Conservation (phyloP, 2,888 invertebrate species). For the Elysia crispata region DNA sequence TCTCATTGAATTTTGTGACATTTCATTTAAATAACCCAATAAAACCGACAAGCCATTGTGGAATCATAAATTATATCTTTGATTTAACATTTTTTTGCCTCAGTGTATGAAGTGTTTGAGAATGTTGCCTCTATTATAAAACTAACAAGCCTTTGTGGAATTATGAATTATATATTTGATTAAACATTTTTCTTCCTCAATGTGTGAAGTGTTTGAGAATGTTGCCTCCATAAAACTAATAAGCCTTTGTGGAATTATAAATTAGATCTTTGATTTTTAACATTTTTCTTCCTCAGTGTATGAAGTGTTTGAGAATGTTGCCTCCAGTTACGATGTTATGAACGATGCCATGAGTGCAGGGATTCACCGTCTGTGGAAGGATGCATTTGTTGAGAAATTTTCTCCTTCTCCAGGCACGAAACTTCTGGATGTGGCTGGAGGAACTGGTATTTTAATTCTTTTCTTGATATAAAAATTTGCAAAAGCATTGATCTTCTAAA, state of each 20-base stretch:
- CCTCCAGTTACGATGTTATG: conserved; percentile 96
- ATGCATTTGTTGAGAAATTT: conserved; percentile 89
- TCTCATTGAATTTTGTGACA: no score
- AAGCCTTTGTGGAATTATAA: neutral
- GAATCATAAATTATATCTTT: neutral
- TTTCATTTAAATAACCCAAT: no score
- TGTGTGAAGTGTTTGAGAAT: no score
- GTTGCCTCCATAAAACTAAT: no score
- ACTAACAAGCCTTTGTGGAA: no score
- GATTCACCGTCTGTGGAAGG: conserved; percentile 97
- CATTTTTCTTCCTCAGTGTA: conserved; percentile 83
- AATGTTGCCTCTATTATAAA: conserved; percentile 94
- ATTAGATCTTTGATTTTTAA: neutral
- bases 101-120: conserved; percentile 95
- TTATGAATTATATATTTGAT: no score
- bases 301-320: conserved; percentile 95
- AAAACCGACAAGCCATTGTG: neutral
- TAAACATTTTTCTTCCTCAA: no score
- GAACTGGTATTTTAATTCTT: no score
- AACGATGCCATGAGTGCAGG: conserved; percentile 98
- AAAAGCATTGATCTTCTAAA: no score
- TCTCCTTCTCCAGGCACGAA: conserved; percentile 82
- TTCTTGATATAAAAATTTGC: no score
- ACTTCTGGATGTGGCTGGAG: conserved; percentile 97
- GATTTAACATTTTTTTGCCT: conserved; percentile 58